These are phyloP conservation scores for Chelonia mydas DNA, from an alignment of 2,797 vertebrate genomes.

Conservation along the genomic window DNA sequence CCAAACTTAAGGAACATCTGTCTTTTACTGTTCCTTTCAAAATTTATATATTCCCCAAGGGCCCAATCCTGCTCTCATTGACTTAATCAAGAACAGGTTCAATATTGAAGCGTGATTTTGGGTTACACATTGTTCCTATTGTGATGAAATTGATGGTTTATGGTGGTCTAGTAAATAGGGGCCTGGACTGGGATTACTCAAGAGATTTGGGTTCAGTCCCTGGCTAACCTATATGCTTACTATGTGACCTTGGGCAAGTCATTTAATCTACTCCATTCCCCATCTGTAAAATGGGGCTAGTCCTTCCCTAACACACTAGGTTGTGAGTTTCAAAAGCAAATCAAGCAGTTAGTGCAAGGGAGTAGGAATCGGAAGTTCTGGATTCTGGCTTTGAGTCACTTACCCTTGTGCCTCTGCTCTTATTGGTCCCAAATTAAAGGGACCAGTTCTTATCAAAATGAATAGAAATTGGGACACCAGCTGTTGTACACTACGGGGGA, in stretches of 20 bases:
- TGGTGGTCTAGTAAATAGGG: not conserved
- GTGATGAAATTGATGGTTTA: not conserved
- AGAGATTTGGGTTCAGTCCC: not conserved
- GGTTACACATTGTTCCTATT: not conserved
- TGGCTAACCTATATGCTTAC: not conserved
- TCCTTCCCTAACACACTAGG: not conserved
- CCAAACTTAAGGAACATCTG: not conserved
- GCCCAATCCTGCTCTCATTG: not conserved
- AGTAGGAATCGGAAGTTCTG: not conserved
- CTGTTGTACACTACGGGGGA: not conserved
- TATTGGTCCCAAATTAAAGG: not conserved
- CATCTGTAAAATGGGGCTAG: not conserved
- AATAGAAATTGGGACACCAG: conserved; percentile 14
- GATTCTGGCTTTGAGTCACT: not conserved
- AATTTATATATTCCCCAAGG: not conserved
- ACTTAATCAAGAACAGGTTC: not conserved
- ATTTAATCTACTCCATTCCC: not conserved
- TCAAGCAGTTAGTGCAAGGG: not conserved
- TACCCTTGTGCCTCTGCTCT: not conserved
- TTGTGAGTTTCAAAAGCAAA: not conserved
- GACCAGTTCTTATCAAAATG: conserved; percentile 22
- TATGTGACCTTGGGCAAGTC: not conserved
- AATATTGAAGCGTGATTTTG: rapidly evolving
- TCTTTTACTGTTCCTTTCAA: not conserved
- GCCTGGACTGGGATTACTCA: not conserved